Evolutionary conservation across 2,888 invertebrate genomes (phyloP).

Genomic region (Deroplatys truncata): DNA sequence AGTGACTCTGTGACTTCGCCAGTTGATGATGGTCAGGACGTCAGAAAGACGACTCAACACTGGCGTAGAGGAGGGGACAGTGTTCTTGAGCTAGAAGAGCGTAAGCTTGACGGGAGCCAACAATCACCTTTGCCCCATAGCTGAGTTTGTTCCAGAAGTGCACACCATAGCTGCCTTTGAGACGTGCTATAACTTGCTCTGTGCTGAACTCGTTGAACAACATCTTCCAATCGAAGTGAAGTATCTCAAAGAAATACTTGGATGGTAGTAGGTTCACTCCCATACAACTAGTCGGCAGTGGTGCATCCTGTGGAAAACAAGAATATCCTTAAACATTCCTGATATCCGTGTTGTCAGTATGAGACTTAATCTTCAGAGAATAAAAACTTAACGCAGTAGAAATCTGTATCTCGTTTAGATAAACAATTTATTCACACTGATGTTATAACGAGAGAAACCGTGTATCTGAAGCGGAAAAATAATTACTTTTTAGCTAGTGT

Average conservation of each 20-base stretch:
- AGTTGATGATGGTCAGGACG: too few relatives aligned
- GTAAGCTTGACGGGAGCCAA: constrained; percentile 49
- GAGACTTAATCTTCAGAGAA: too few relatives aligned
- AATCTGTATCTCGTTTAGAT: too few relatives aligned
- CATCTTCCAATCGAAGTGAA: constrained; percentile 11
- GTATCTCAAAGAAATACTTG: not conserved
- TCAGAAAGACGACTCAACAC: constrained; percentile 21
- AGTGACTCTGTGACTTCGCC: too few relatives aligned
- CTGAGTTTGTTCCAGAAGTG: constrained; percentile 33
- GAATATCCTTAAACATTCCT: too few relatives aligned
- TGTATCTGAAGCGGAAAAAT: too few relatives aligned
- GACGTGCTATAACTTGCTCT: not conserved
- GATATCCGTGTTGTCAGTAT: too few relatives aligned
- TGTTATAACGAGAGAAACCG: too few relatives aligned
- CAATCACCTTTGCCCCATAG: constrained; percentile 38
- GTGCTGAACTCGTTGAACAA: not conserved
- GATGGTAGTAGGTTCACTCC: not conserved
- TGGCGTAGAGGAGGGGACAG: constrained; percentile 43
- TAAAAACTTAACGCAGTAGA: too few relatives aligned
- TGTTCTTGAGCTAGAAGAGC: constrained; percentile 47
- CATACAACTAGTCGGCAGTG: not conserved
- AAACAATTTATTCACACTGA: too few relatives aligned
- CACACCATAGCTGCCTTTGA: not conserved
- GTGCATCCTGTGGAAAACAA: constrained; percentile 10
- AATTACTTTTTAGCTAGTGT: too few relatives aligned